Evolutionary conservation across 2,797 vertebrate species (phyloP), one percentile per base, ranked within the genome.

Genomic region (Poeciliopsis gracilis): DNA sequence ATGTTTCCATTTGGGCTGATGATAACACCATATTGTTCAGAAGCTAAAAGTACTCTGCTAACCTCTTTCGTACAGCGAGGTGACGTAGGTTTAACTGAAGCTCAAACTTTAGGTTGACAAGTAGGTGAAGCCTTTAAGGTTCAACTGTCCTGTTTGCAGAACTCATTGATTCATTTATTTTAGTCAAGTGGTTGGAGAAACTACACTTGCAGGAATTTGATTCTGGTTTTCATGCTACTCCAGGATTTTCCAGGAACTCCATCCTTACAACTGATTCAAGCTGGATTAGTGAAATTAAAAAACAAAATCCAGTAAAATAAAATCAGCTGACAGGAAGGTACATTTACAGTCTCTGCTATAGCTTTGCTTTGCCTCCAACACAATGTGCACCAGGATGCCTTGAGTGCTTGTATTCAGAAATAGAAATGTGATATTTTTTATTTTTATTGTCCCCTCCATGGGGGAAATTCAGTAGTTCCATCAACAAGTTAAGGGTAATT

Each of bases 101-200:
- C 79, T 88, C 84, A 79, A 79, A 86, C 85, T 91, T 87, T 84
- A 86, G 88, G 89, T 92, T 84, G 91, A 88, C 33, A 77, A 84
- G 61, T 28, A 8, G 25, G 9, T 43, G 4, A 23, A 45, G 7
- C 2, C 1, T 9, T 70, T 70, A 4, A 28, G 43, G 25, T 70
- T 28, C 43, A 9, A 12, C 43, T 28, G 20, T 41, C 20, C 36
- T 2, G 4, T 25, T 51, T 77, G 47, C 45, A 12, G 13, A 63
- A 53, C 25, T 41, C 13, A 49, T 6, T 66, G 46, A 73, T n/a
- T 45, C 33, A 28, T 78, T 66, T 73, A 41, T 78, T 8, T 73
- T 6, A 16, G 57, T 63, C 45, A 51, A 38, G 30, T 33, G 16
- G 59, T 10, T 36, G 36, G 2, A 46, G 18, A 18, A 71, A 23